Evolutionary conservation across 2,113 vertebrate genomes (phyloP), one percentile per base, ranked within the genome.

Genomic region (Procavia capensis): DNA sequence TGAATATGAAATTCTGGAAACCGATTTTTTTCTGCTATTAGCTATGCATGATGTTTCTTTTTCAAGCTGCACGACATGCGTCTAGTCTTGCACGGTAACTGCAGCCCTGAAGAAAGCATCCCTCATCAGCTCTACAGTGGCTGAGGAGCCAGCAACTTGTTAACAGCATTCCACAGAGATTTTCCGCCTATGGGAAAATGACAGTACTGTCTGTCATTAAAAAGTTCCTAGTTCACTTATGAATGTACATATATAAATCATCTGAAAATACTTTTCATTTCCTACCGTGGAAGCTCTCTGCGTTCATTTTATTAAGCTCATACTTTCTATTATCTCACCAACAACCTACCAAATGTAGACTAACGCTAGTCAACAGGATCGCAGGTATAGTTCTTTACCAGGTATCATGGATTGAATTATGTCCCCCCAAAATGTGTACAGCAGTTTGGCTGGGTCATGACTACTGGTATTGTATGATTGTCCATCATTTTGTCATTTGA

Each of bases 31-130:
- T 84, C 72, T 72, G 47, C 82, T 63, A 47, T 91, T 83, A 70
- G 90, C 83, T 91, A 79, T 89, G 84, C 84, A 45, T 41, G 66
- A 85, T 36, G 80, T 83, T 93, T 93, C 87, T 90, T 78, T 89
- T 80, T 85, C 36, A 39, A 83, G 41, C 83, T 83, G 10, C 17
- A 31, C 57, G 50, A 31, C 79, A 70, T 8, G 20, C 78, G 80
- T 76, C 59, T 76, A 84, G 66, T 61, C 79, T 86, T n/a, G 57
- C 43, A 74, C 75, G 6, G 19, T 22, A 47, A 72, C 79, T 41
- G 29, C 57, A 57, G 59, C 36, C 45, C 27, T 92, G 76, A 25
- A 66, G 66, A 90, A 68, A 74, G 57, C 63, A 19, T 68, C 88
- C 43, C 78, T 90, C 61, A 27, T 20, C 54, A 9, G 11, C 47